These are phyloP conservation scores for Drosophila nikananu DNA, from an alignment of 1,140 invertebrate genomes.

Conservation along the genomic window DNA sequence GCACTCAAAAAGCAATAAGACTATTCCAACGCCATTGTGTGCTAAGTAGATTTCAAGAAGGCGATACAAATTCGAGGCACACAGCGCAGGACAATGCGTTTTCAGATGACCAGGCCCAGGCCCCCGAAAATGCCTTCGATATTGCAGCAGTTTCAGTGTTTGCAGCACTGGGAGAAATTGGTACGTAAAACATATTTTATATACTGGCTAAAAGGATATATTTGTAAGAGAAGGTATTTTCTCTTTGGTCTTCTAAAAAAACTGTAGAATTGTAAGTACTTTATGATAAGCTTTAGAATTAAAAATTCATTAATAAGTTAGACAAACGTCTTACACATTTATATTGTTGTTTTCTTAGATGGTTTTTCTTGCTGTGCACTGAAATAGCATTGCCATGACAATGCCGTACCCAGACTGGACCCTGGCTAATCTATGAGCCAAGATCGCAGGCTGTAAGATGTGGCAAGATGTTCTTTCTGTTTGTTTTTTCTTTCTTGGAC, in stretches of 20 bases:
- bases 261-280: too few relatives aligned
- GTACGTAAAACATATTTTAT: background rate
- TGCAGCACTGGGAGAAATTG: conserved; percentile 4
- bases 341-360: too few relatives aligned
- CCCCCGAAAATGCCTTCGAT: conserved; percentile 28
- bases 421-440: conserved; percentile 67
- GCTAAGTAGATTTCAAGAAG: conserved; percentile 84
- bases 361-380: conserved; percentile 7
- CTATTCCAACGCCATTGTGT: conserved; percentile 83
- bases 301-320: background rate
- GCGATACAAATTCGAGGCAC: conserved; percentile 78
- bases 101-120: conserved; percentile 9
- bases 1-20: conserved; percentile 84
- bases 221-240: background rate
- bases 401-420: conserved; percentile 38
- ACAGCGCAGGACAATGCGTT: conserved; percentile 54
- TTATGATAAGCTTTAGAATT: too few relatives aligned
- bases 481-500: conserved; percentile 36
- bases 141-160: conserved; percentile 25
- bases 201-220: background rate
- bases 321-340: too few relatives aligned
- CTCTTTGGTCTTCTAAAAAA: too few relatives aligned
- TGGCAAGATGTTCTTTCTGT: conserved; percentile 56
- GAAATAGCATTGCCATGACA: conserved; percentile 67
- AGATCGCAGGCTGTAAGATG: conserved; percentile 64